Evolutionary conservation across 2,113 vertebrate species (phyloP), one percentile per base, ranked within the genome.

Genomic region (Bungarus multicinctus): DNA sequence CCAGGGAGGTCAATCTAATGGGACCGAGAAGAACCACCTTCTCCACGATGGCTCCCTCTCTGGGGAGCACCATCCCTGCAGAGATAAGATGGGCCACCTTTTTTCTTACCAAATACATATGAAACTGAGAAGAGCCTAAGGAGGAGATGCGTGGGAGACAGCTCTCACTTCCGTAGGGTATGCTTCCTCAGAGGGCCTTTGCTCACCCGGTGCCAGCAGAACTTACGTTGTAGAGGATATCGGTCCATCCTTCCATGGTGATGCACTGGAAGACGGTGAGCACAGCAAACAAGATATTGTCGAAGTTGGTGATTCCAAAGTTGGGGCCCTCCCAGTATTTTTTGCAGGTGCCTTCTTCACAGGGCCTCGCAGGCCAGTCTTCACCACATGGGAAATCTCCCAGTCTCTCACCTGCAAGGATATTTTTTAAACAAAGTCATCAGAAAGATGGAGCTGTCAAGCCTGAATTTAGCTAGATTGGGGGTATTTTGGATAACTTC

Each of bases 241-340:
- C 99, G 0, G 99, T 99, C 99, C 99, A 99, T 93, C 99, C 99
- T 96, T 99, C 99, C 99, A 99, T 99, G 94, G 99, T 99, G 97
- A 99, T 99, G 97, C 99, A 99, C 97, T 99, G 99, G 98, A 99
- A 99, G 91, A 99, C 99, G 0, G 99, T 99, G 94, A 99, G 97
- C 93, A 99, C 97, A 12, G 99, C 98, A 1, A 99, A 99, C 47
- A 99, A 98, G 97, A 99, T 99, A 94, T 99, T 99, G 98, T 99
- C 99, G 2, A 99, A 99, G 97, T 99, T 99, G 96, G 99, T 99
- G 97, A 99, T 99, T 55, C 99, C 99, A 0, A 98, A 99, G 97
- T 99, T 99, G 94, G 99, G 99, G 5, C 99, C 99, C 0, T 97
- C 98, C 99, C 99, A 99, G 96, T 99, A 99, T 81, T 98, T 98